Evolutionary conservation across 2,797 vertebrate genomes (phyloP), one percentile per base, ranked within the genome.

Genomic region (Dallia pectoralis): DNA sequence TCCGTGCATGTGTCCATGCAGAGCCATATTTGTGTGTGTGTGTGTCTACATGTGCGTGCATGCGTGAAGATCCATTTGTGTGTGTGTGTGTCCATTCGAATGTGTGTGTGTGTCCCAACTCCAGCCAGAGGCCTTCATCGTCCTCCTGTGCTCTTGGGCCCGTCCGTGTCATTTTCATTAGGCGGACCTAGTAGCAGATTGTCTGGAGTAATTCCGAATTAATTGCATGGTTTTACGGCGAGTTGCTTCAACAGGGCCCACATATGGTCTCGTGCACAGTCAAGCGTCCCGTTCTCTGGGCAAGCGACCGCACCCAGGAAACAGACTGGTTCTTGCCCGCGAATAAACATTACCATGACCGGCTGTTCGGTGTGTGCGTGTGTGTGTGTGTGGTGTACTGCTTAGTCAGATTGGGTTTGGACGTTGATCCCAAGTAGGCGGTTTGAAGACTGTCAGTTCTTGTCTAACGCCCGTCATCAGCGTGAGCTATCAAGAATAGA

Each of bases 131-230:
- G 6, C 36, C n/a, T n/a, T 11, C 4, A 27, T 32, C 49, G 8
- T 53, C 53, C 53, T 16, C 29, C 44, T 25, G 25, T 63, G 48
- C 67, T 22, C 47, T 68, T 4, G 59, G 14, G 15, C 22, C 12
- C 67, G 22, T 69, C 74, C 77, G 61, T 18, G 67, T 74, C 74
- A 67, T 71, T 71, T 77, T 78, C 80, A 87, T 86, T 69, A 71
- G 29, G 29, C 66, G 61, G n/a, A 18, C 67, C 70, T 61, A 72
- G 81, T 73, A 81, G 84, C 86, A 86, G 81, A 87, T 81, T 82
- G 76, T 82, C 77, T 79, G 77, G 53, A 16, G 56, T 87, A 74
- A 78, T 81, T 82, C 81, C 74, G 67, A 86, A 82, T 87, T 84
- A 81, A 89, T 81, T 79, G 80, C 74, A 77, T 86, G 79, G 71